These are phyloP conservation scores for Emmelina monodactyla DNA, from an alignment of 2,888 invertebrate species.

Conservation along the genomic window DNA sequence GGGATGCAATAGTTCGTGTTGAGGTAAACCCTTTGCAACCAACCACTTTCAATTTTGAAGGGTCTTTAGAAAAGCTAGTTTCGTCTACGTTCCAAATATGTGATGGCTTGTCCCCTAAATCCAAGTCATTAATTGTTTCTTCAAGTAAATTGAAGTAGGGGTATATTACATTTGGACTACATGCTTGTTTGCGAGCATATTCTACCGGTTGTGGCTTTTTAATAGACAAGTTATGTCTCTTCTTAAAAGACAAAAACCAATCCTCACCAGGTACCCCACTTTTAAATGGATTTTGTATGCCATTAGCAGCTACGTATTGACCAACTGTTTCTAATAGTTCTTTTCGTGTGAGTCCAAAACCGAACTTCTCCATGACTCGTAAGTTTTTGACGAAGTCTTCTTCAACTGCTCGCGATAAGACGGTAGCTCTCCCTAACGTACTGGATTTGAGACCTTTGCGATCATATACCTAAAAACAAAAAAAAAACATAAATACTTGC, in stretches of 20 bases:
- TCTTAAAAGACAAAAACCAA: constrained; percentile 21
- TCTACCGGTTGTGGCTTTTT: constrained; percentile 31
- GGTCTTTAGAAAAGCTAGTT: constrained; percentile 8
- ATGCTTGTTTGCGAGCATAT: constrained; percentile 18
- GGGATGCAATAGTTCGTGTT: constrained; percentile 8
- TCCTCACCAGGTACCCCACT: constrained; percentile 21
- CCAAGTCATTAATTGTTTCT: constrained; percentile 13
- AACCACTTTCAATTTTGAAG: constrained; percentile 7
- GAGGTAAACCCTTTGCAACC: constrained; percentile 7
- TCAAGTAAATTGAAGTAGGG: constrained; percentile 17
- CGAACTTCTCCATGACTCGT: constrained; percentile 20
- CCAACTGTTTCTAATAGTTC: constrained; percentile 22
- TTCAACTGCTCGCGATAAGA: constrained; percentile 20
- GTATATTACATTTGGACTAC: constrained; percentile 15
- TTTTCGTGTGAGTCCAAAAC: constrained; percentile 22
- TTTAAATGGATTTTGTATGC: constrained; percentile 22
- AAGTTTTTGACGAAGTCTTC: constrained; percentile 18
- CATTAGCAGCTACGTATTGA: constrained; percentile 19
- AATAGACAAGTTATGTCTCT: constrained; percentile 22
- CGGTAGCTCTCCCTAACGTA: constrained; percentile 18
- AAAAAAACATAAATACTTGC: not conserved
- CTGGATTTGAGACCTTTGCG: constrained; percentile 7
- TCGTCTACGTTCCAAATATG: constrained; percentile 9
- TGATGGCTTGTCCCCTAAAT: constrained; percentile 13
- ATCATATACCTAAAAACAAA: not conserved